These are phyloP conservation scores for Chelonus insularis DNA, from an alignment of 1,140 invertebrate species.

Conservation along the genomic window DNA sequence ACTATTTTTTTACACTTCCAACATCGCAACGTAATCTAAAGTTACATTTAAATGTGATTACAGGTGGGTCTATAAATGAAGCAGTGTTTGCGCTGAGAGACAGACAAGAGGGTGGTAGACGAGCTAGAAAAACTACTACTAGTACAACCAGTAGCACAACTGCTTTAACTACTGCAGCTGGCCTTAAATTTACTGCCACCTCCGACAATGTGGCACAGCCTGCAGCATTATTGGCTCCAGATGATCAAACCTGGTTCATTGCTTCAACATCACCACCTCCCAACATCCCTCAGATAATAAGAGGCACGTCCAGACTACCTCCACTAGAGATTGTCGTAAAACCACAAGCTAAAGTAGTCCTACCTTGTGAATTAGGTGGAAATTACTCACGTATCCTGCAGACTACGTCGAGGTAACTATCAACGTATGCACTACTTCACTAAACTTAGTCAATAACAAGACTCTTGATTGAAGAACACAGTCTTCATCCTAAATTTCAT, in stretches of 20 bases:
- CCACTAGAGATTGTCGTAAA: conserved; percentile 53
- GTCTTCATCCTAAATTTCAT: too few relatives aligned
- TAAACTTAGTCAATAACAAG: neutral
- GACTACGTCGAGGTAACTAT: conserved; percentile 46
- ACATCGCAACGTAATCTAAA: too few relatives aligned
- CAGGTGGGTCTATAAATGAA: conserved; percentile 53
- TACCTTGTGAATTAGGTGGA: conserved; percentile 55
- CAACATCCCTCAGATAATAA: conserved; percentile 34
- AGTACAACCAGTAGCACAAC: conserved; percentile 36
- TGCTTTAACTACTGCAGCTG: conserved; percentile 11
- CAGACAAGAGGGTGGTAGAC: conserved; percentile 50
- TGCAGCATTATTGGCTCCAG: conserved; percentile 50
- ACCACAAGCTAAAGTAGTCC: conserved; percentile 52
- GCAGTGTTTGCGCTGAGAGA: conserved; percentile 52
- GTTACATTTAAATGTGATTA: conserved; percentile 33
- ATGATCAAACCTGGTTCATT: conserved; percentile 51
- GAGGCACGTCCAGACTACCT: conserved; percentile 32
- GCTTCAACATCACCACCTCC: conserved; percentile 43
- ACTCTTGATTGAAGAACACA: too few relatives aligned
- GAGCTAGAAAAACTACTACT: conserved; percentile 48
- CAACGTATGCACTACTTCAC: neutral
- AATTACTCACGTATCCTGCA: conserved; percentile 53
- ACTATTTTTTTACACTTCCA: neutral
- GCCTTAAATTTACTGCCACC: conserved; percentile 17
- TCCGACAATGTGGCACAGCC: conserved; percentile 49